These are phyloP conservation scores for Leuciscus idus DNA, from an alignment of 2,113 vertebrate species.

Conservation along the genomic window DNA sequence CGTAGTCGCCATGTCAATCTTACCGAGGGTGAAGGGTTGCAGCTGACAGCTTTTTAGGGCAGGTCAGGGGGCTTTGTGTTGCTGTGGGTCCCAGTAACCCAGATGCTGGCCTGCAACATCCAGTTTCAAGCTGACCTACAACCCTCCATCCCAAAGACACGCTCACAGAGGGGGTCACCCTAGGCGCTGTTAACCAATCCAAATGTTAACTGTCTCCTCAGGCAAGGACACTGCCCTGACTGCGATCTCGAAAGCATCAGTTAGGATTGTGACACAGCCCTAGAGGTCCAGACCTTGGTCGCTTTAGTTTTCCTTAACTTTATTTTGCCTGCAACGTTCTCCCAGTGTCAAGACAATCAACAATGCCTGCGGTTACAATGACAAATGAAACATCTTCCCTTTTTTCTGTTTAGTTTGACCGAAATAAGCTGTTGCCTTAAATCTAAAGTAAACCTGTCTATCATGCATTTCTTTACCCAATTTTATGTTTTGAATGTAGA, in stretches of 20 bases:
- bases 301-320: constrained; percentile 12
- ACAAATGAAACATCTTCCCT: not conserved
- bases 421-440: not conserved
- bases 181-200: constrained; percentile 34
- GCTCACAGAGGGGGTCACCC: constrained; percentile 8
- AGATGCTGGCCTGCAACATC: not conserved
- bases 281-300: constrained; percentile 24
- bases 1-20: not conserved
- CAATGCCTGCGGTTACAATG: not conserved
- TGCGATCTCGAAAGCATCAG: constrained; percentile 22
- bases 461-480: not conserved
- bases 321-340: constrained; percentile 9
- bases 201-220: constrained; percentile 45
- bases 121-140: constrained; percentile 4
- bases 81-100: not conserved
- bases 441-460: not conserved
- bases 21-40: not conserved
- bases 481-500: not conserved
- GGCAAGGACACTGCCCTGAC: constrained; percentile 40
- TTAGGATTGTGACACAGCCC: constrained; percentile 22
- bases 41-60: constrained; percentile 16
- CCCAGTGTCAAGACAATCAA: constrained; percentile 13
- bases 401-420: not conserved
- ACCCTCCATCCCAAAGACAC: not conserved
- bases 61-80: not conserved